Evolutionary conservation across 1,140 invertebrate genomes (phyloP), one percentile per base, ranked within the genome.

Genomic region (Lordiphosa mommai): DNA sequence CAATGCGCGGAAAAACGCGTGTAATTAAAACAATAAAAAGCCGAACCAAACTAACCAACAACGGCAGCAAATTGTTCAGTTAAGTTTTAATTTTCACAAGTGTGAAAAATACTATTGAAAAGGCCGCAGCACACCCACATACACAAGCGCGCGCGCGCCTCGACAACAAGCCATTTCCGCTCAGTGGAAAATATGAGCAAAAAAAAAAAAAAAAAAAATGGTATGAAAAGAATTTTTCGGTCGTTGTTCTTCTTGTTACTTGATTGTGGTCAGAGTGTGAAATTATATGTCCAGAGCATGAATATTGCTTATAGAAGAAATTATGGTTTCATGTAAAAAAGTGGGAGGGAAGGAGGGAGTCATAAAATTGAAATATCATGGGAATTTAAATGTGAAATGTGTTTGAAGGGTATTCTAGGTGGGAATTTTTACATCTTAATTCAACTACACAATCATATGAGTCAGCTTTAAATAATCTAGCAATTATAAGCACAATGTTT

Each of bases 41-140:
- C 60, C 38, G 29, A 14, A 65, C n/a, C 14, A 58, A 30, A 44
- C 3, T 32, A 48, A 20, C 48, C 36, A 41, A 29, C 48, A 56
- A 38, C 52, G 63, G 40, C 23, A 72, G 43, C 44, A 80, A 73
- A 80, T 66, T 74, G 74, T 82, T 69, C 71, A 76, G 76, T 80
- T 80, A 76, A 80, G 76, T 80, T 80, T 80, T 80, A 82, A 82
- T 80, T 82, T 76, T 72, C 76, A 80, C 71, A 80, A 80, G 76
- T 82, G 76, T 80, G 77, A 80, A 80, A 76, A 82, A 82, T 71
- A 74, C 74, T 82, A 70, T 82, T 79, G 74, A 74, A 79, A 79
- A 69, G 74, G 70, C 69, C 64, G 59, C 47, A 43, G 44, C 44
- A 7, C 23, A 27, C 60, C 8, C 57, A 36, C 59, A 44, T 27